Evolutionary conservation across 2,888 invertebrate species (phyloP), one percentile per base, ranked within the genome.

Genomic region (Cryptus viduatorius): DNA sequence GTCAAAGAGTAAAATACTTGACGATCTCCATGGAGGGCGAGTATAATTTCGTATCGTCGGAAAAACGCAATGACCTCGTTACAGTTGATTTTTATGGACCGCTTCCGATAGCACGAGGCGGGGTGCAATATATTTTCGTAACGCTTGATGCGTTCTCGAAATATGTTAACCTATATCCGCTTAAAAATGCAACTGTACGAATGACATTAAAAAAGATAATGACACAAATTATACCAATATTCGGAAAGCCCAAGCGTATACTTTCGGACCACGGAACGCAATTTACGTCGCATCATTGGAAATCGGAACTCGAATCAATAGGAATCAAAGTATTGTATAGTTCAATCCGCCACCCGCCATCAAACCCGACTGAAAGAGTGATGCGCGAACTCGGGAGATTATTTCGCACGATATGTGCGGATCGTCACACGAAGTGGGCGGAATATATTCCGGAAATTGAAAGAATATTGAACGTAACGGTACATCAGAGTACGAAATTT

Each of bases 301-400:
- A 53, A 68, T 73, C 50, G 0, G 64, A 53, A 56, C 42, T 80
- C 1, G 48, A 64, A 16, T 42, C 68, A 3, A 44, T 76, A 12
- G 73, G 56, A 0, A 78, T 85, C 12, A 69, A 77, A 24, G 79
- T 82, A 0, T 4, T 16, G 7, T 82, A 61, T 71, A 80, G 79
- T 5, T 77, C 83, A 0, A 85, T 86, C 5, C 59, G 86, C 29
- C 83, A 86, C 61, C 86, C 86, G 0, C 83, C 86, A 19, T 75
- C 76, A 1, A 86, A 86, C 71, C 83, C 84, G 2, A 73, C 80
- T 0, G 86, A 86, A 42, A 42, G 85, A 5, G 67, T 83, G 0
- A 86, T 86, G 86, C 61, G 82, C 16, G 85, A 86, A 16, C 24
- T 86, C 19, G 85, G 86, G 1, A 46, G 85, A 24, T 79, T 87